A percentile compares a stretch with the other conserved stretches of the same genome.
phyloP scores from a whole-genome alignment of 2,113 vertebrate species.

The Aegithalos caudatus region DNA sequence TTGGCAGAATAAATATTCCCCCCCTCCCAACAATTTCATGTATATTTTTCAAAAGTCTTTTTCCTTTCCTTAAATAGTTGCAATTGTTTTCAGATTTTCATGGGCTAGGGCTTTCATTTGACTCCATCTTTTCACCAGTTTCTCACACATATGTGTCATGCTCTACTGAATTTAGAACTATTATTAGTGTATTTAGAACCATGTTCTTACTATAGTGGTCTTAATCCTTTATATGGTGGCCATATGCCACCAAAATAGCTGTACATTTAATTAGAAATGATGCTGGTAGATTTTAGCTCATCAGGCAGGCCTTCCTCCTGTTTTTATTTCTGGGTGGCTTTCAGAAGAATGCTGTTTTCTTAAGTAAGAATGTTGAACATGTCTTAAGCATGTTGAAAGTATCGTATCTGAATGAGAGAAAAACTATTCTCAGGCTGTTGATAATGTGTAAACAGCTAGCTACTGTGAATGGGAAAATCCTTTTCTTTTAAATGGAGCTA shows the following conservation, averaged over 20 bases:
- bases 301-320: not conserved
- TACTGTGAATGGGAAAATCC: not conserved
- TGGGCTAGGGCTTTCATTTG: not conserved
- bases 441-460: not conserved
- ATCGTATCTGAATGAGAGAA: not conserved
- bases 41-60: not conserved
- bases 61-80: not conserved
- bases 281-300: not conserved
- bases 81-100: not conserved
- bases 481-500: not conserved
- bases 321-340: not conserved
- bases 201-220: not conserved
- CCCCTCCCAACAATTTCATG: rapidly evolving
- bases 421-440: not conserved
- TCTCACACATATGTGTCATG: not conserved
- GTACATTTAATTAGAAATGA: not conserved
- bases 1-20: not conserved
- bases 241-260: rapidly evolving
- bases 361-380: not conserved
- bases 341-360: not conserved
- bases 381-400: not conserved
- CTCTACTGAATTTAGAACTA: not conserved
- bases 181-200: not conserved
- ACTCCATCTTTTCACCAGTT: not conserved
- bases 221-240: not conserved